A percentile compares a stretch with the other conserved stretches of the same genome.
Conservation (phyloP, 2,888 invertebrate genomes). For the Polymixis flavicincta region DNA sequence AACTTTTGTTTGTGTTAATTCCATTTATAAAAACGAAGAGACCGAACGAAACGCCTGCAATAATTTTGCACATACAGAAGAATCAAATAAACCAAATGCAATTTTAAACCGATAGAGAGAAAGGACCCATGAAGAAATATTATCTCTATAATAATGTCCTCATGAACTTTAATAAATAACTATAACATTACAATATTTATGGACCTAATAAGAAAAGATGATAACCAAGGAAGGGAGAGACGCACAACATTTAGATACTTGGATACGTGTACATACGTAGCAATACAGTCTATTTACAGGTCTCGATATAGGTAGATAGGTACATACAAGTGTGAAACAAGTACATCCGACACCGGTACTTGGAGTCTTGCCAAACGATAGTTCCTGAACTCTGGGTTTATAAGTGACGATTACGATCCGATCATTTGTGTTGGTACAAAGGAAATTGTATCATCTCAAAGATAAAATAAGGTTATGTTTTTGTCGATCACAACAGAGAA, state of each 20-base stretch:
- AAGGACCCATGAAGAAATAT: background rate
- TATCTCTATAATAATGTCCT: background rate
- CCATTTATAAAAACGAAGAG: no score
- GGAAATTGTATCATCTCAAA: conserved; percentile 5
- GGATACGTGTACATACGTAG: background rate
- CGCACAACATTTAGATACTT: background rate
- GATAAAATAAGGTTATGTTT: background rate
- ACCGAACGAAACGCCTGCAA: no score
- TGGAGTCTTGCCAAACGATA: conserved; percentile 81
- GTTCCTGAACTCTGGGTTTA: conserved; percentile 58
- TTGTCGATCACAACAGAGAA: background rate
- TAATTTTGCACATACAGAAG: no score
- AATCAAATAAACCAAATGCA: background rate
- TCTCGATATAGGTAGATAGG: conserved; percentile 42
- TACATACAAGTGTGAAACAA: conserved; percentile 70
- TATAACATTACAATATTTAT: background rate
- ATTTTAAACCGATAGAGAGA: background rate
- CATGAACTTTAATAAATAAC: background rate
- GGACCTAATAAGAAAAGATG: background rate
- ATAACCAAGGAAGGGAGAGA: background rate
- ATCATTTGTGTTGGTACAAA: conserved; percentile 7
- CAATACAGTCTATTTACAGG: conserved; percentile 44
- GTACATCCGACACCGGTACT: conserved; percentile 77
- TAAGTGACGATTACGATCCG: conserved; percentile 56
- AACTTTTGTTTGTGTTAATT: no score